These are phyloP conservation scores for Berghia stephanieae DNA, from an alignment of 1,140 invertebrate genomes.

Conservation along the genomic window DNA sequence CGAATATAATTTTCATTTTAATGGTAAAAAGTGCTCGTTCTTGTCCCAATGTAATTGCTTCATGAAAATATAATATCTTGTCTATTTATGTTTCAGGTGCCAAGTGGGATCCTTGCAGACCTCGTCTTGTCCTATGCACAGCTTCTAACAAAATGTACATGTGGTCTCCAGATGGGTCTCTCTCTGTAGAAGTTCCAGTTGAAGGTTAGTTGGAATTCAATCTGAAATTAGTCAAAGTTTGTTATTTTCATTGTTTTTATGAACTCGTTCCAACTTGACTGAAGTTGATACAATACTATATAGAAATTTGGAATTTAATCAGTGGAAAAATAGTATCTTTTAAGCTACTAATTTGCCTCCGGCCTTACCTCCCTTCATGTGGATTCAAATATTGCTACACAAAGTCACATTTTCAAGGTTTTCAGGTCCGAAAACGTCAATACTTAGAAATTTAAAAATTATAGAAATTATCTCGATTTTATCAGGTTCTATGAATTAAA, in stretches of 20 bases:
- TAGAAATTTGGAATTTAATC: background rate
- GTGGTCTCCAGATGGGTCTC: conserved; percentile 64
- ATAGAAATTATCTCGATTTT: too few relatives aligned
- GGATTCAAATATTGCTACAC: too few relatives aligned
- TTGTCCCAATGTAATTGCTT: background rate
- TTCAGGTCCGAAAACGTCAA: too few relatives aligned
- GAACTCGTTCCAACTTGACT: background rate
- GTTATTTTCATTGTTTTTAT: background rate
- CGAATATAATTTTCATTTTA: too few relatives aligned
- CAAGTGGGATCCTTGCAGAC: conserved; percentile 62
- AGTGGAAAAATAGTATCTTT: too few relatives aligned
- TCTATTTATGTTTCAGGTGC: conserved; percentile 45
- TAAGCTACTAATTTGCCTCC: too few relatives aligned
- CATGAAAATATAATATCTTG: conserved; percentile 7
- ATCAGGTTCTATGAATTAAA: too few relatives aligned
- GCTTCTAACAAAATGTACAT: conserved; percentile 66
- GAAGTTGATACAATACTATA: background rate
- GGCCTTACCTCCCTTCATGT: too few relatives aligned
- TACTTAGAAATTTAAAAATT: too few relatives aligned
- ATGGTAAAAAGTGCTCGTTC: background rate
- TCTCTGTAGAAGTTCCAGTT: conserved; percentile 64
- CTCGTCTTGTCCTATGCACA: conserved; percentile 64
- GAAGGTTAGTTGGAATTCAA: conserved; percentile 49
- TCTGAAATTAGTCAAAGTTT: background rate
- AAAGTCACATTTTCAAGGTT: too few relatives aligned